Percentiles rank a stretch among this genome's conserved stretches.
Conservation (phyloP, 2,113 vertebrate genomes). For the Typhlomys cinereus region DNA sequence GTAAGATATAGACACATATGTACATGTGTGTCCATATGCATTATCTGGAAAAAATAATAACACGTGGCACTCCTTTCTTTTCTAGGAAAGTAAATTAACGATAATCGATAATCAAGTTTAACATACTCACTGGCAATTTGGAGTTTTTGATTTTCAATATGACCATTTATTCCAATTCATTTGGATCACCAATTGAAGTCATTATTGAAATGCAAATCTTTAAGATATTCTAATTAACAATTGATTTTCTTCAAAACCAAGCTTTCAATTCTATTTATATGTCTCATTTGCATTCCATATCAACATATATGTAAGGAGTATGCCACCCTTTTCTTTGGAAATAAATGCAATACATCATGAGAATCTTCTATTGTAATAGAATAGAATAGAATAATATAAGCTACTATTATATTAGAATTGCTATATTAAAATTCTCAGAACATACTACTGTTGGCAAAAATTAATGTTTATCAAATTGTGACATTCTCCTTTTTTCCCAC, state of each 20-base stretch:
- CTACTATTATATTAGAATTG: not conserved
- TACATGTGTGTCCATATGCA: too few relatives aligned
- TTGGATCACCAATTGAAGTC: too few relatives aligned
- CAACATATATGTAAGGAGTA: not conserved
- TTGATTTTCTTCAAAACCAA: not conserved
- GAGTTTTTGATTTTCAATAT: not conserved
- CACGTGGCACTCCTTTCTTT: too few relatives aligned
- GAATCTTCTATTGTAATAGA: too few relatives aligned
- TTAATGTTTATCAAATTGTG: not conserved
- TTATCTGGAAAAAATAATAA: too few relatives aligned
- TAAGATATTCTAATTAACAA: too few relatives aligned
- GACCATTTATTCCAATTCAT: not conserved
- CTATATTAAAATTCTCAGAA: not conserved
- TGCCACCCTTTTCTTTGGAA: not conserved
- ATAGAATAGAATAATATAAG: too few relatives aligned
- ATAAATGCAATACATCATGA: not conserved
- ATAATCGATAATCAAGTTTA: too few relatives aligned
- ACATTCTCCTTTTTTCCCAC: not conserved
- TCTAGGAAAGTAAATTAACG: too few relatives aligned
- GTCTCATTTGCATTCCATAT: not conserved
- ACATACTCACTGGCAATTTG: not conserved
- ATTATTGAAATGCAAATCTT: too few relatives aligned
- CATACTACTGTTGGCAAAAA: not conserved
- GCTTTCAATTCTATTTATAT: not conserved
- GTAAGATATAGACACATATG: too few relatives aligned